These are phyloP conservation scores for Diloba caeruleocephala DNA, from an alignment of 2,888 invertebrate genomes.

Conservation along the genomic window DNA sequence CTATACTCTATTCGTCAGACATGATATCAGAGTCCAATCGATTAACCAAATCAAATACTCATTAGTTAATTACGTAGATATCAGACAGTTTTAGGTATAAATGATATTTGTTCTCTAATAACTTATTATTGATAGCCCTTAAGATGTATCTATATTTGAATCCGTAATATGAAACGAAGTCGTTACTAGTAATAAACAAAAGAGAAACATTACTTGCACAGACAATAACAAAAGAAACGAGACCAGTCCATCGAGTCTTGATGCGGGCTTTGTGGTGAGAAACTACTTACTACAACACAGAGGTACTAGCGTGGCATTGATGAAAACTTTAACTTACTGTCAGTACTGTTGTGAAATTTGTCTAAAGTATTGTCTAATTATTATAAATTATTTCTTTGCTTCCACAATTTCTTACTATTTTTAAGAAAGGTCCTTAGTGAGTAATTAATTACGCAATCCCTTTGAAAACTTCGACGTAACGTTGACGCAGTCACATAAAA, in stretches of 20 bases:
- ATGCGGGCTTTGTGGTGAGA: conserved; percentile 70
- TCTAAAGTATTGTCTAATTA: not conserved
- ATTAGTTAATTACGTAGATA: not conserved
- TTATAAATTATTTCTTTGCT: conserved; percentile 4
- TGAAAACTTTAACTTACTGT: conserved; percentile 18
- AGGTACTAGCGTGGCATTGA: conserved; percentile 6
- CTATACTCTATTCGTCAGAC: too few species aligned
- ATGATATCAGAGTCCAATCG: too few species aligned
- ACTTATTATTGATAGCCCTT: not conserved
- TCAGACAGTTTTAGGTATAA: not conserved
- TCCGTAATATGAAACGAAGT: conserved; percentile 16
- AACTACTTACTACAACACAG: conserved; percentile 32
- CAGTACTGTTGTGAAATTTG: conserved; percentile 2
- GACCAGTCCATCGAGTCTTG: conserved; percentile 56
- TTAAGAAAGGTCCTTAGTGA: not conserved
- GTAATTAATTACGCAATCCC: conserved; percentile 28
- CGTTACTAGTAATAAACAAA: conserved; percentile 53
- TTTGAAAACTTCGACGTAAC: conserved; percentile 14
- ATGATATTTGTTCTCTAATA: too few species aligned
- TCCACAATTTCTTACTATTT: not conserved
- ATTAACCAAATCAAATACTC: not conserved
- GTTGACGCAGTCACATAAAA: conserved; percentile 9
- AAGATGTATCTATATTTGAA: not conserved
- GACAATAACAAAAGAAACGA: conserved; percentile 65
- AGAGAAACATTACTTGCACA: conserved; percentile 46